Evolutionary conservation across 1,140 invertebrate species (phyloP), one percentile per base, ranked within the genome.

Genomic region (Planococcus citri): DNA sequence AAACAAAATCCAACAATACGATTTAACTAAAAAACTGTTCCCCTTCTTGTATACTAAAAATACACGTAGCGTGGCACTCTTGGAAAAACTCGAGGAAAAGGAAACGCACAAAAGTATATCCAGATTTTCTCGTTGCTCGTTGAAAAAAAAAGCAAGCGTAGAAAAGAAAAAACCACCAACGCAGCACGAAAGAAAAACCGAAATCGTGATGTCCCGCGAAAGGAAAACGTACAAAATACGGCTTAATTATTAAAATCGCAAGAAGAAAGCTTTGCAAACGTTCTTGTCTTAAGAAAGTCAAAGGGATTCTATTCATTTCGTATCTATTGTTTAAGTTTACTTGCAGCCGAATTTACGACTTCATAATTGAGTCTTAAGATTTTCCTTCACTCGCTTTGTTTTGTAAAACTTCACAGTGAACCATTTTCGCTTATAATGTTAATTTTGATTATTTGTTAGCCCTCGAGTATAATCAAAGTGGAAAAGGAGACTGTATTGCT

Each of bases 361-460:
- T 51, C 41, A 20, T 51, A 51, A 51, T 51, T 51, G 41, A 51
- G 41, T 51, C 41, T 51, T 51, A 14, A 51, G 41, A 51, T 51
- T 51, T 51, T 51, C 29, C 41, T 51, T 51, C 41, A 20, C n/a
- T 51, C 41, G 41, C 41, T 51, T 51, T 51, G 41, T 51, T 51
- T 51, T 17, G 41, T 20, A 20, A 51, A 51, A 51, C 41, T 51
- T 51, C 41, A 51, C 41, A 51, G n/a, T 20, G 41, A 51, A 51
- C 41, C 41, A 51, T 51, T 51, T 51, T 51, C 41, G 41, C 41
- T 51, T 51, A 51, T 51, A 51, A 51, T 51, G 41, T 51, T 51
- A 51, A 51, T 51, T 51, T 51, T 51, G 41, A 51, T 51, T 51
- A 51, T 20, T 51, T 51, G 2, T 51, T 20, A 51, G 41, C 41